Evolutionary conservation across 2,797 vertebrate genomes (phyloP).

Genomic region (Tachyglossus aculeatus): DNA sequence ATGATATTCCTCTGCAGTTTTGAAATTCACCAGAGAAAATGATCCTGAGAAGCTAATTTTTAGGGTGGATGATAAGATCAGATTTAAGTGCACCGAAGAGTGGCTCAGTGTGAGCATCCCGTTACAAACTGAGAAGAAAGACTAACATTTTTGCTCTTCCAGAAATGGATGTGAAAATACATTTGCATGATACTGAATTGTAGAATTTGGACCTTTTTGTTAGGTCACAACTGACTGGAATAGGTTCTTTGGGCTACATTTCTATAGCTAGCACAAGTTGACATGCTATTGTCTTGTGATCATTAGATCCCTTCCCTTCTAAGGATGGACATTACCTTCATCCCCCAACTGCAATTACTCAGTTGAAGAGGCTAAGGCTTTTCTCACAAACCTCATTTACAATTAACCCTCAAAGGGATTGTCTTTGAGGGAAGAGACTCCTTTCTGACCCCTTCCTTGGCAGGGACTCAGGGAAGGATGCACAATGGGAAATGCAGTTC

Average conservation of each 20-base stretch:
- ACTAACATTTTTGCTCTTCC: no score
- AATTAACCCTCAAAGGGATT: not conserved
- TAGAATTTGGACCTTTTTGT: no score
- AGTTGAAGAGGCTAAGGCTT: not conserved
- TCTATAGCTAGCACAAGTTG: slow-evolving; percentile 25
- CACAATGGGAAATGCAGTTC: no score
- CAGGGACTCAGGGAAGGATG: not conserved
- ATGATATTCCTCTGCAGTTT: not conserved
- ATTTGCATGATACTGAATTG: no score
- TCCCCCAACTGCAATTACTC: not conserved
- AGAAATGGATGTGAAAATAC: no score
- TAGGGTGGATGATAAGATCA: no score
- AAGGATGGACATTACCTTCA: slow-evolving; percentile 18
- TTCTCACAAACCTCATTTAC: not conserved
- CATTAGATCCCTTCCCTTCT: not conserved
- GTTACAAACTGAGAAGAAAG: no score
- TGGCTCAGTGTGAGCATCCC: no score
- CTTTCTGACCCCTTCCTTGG: not conserved
- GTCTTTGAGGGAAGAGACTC: not conserved
- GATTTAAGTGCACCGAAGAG: no score
- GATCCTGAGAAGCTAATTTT: slow-evolving; percentile 12
- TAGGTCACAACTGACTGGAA: slow-evolving; percentile 16
- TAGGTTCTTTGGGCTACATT: slow-evolving; percentile 21
- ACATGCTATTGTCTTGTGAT: slow-evolving; percentile 12
- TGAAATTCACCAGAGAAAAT: not conserved